Percentiles rank a stretch among this genome's conserved stretches.
These are phyloP conservation scores for Euglossa dilemma DNA, from an alignment of 1,140 invertebrate species.

Conservation along the genomic window DNA sequence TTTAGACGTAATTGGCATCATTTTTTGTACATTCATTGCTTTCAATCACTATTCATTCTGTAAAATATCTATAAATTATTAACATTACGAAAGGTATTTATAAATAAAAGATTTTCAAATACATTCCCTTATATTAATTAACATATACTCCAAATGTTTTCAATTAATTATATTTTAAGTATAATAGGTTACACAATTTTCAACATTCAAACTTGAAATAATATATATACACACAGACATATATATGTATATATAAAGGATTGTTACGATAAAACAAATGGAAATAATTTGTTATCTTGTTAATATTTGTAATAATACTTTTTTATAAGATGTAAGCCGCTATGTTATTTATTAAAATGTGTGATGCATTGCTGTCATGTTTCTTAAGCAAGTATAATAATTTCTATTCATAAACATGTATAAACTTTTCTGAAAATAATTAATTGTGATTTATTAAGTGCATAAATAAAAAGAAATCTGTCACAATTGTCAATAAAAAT, in stretches of 20 bases:
- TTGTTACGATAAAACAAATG: neutral
- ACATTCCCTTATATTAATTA: neutral
- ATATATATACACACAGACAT: neutral
- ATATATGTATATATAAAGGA: too few relatives aligned
- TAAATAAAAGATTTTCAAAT: neutral
- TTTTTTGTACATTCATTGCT: conserved; percentile 64
- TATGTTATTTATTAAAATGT: neutral
- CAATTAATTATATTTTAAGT: neutral
- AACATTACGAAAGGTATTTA: neutral
- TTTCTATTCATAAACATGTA: neutral
- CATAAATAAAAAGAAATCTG: neutral
- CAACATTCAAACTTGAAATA: neutral
- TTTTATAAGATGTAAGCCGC: neutral
- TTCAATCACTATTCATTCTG: neutral
- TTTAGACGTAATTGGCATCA: conserved; percentile 68
- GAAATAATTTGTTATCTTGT: neutral
- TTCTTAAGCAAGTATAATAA: neutral
- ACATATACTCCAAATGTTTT: neutral
- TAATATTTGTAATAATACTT: neutral
- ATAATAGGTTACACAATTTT: neutral
- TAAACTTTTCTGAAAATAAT: neutral
- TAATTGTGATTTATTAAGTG: neutral
- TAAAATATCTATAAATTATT: neutral
- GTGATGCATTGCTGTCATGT: neutral
- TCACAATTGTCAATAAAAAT: neutral